Base-by-base conservation (phyloP, 2,888 invertebrate genomes). In the Meloe dianella region DNA sequence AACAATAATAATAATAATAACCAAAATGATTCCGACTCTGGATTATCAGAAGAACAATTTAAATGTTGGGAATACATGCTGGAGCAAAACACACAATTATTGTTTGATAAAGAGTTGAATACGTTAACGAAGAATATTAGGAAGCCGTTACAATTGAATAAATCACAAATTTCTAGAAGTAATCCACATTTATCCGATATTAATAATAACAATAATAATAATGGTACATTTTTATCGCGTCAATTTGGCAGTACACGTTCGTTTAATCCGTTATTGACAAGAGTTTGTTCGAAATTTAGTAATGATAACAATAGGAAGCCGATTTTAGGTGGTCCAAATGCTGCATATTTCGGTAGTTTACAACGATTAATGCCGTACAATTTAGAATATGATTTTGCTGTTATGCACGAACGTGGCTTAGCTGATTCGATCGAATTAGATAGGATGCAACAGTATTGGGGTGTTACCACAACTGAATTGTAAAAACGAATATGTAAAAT, bases 61-160 rank as follows among this genome's bases (percentile, higher is more conserved):
- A 92, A 94, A 80, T 95, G 95, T 79, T 95, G 95, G 95, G 95
- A 95, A 76, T 95, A 95, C 77, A 95, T 95, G 94, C 83, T 95
- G 59, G 95, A 95, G 79, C 94, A 95, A 81, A 95, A 95, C 77
- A 95, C 95, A 0, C 95, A 95, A 80, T 85, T 95, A 80, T 79
- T 95, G 1, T 95, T 95, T 77, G 94, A 95, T 82, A 94, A 94
- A 79, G 95, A 95, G 82, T 82, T 95, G 60, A 94, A 95, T 77
- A 93, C 94, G 38, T 84, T 94, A 56, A 89, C 91, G 0, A 89
- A 89, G 78, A 89, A 88, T 0, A 84, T 85, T 66, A 87, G 88
- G 22, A 81, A 82, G 41, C 86, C 88, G 0, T 85, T 86, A 74
- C 84, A 86, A 65, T 79, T 88, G 29, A 86, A 87, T 73, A 87